Percentiles rank a stretch among this genome's conserved stretches.
phyloP scores from a whole-genome alignment of 2,797 vertebrate species.

The Myripristis murdjan region DNA sequence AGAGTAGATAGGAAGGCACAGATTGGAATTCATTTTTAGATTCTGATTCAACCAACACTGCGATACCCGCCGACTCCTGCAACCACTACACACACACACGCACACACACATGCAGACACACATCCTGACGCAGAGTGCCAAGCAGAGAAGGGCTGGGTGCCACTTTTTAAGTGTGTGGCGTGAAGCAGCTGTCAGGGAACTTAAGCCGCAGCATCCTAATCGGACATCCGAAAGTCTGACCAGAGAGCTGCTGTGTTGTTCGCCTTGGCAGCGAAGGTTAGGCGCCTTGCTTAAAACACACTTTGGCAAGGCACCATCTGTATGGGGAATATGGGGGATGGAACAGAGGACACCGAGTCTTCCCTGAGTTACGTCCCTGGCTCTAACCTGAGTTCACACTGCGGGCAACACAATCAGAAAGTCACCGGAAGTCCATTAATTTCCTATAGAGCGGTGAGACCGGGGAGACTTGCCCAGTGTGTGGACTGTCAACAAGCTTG shows the following conservation, averaged over 20 bases:
- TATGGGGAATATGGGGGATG: no score
- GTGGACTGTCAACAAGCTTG: background rate
- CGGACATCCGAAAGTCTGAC: background rate
- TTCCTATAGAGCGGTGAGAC: no score
- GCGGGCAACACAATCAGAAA: no score
- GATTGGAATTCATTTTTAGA: constrained; percentile 65
- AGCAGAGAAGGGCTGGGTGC: constrained; percentile 31
- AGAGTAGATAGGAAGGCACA: constrained; percentile 38
- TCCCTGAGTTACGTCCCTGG: no score
- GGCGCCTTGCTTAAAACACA: background rate
- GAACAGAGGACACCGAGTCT: no score
- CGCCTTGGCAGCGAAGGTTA: background rate
- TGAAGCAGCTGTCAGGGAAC: constrained; percentile 29
- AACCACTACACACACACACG: constrained; percentile 6
- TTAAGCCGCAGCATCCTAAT: constrained; percentile 11
- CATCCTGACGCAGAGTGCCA: constrained; percentile 50
- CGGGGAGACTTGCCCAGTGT: no score
- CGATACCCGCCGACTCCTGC: no score
- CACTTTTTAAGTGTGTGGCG: constrained; percentile 17
- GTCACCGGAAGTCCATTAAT: no score
- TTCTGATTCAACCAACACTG: constrained; percentile 50
- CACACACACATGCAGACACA: constrained; percentile 32
- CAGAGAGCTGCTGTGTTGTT: constrained; percentile 24
- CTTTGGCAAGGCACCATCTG: no score
- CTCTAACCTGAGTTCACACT: no score